Evolutionary conservation across 2,113 vertebrate genomes (phyloP).

Genomic region (Equus quagga): DNA sequence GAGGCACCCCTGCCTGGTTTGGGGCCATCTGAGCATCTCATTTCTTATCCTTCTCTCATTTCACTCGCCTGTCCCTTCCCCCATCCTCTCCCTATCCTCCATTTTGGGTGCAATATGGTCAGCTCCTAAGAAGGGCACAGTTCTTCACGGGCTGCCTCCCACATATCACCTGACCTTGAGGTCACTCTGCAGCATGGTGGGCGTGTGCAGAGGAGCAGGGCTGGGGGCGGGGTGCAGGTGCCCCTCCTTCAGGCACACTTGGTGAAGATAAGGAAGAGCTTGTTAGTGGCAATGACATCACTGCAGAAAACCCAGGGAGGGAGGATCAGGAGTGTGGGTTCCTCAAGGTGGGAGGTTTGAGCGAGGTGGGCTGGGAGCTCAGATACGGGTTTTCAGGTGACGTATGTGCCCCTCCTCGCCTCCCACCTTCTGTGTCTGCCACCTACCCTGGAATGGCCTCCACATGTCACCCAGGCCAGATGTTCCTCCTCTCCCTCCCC

Average conservation of each 20-base stretch:
- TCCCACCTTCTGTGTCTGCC: background rate
- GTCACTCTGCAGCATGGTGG: background rate
- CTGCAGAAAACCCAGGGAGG: background rate
- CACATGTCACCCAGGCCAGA: background rate
- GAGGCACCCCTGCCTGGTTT: too few species aligned
- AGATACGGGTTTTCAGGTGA: background rate
- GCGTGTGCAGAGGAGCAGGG: background rate
- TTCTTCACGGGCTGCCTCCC: background rate
- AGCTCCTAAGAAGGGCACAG: background rate
- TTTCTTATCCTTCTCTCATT: background rate
- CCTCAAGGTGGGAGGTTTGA: background rate
- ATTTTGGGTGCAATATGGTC: background rate
- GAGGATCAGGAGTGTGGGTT: background rate
- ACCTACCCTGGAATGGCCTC: background rate
- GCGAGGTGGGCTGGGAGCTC: background rate
- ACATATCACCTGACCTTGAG: background rate
- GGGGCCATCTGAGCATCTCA: background rate
- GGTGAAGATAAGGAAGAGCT: background rate
- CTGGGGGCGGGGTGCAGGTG: background rate
- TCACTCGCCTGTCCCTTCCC: background rate
- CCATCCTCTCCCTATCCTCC: background rate
- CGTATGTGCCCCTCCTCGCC: fast-evolving
- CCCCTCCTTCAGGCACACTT: background rate
- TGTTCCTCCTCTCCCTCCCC: background rate
- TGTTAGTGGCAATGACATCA: background rate